phyloP scores from a whole-genome alignment of 2,888 invertebrate species.

The Platynereis dumerilii region DNA sequence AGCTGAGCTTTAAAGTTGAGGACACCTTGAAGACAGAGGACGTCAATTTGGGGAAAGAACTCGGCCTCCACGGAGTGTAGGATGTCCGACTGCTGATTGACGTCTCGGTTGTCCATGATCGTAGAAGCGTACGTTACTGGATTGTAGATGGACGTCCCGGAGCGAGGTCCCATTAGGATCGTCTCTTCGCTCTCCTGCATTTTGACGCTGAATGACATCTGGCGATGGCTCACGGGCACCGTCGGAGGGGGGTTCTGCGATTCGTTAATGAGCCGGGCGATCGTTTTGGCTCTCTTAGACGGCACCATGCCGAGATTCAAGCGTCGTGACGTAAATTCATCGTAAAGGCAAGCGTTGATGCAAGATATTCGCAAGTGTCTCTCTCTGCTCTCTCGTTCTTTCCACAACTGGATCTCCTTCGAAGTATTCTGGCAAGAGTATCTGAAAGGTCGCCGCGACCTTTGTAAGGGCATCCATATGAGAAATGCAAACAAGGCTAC shows the following conservation, averaged over 20 bases:
- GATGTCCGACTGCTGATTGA: too few species aligned
- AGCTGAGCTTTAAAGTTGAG: conserved; percentile 1
- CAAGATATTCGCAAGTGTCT: background rate
- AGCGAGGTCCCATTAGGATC: background rate
- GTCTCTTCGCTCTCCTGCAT: background rate
- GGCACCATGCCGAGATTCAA: background rate
- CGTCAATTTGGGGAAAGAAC: background rate
- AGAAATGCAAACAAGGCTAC: background rate
- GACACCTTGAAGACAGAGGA: background rate
- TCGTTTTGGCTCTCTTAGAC: background rate
- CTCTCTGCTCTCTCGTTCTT: background rate
- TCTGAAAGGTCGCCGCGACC: background rate
- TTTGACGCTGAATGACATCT: background rate
- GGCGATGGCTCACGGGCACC: background rate
- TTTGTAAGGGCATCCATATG: conserved; percentile 4
- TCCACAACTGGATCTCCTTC: conserved; percentile 1
- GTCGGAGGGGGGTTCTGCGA: background rate
- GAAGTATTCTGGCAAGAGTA: conserved; percentile 9
- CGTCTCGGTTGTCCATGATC: background rate
- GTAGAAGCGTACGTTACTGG: background rate
- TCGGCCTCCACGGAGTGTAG: background rate
- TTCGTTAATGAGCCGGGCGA: background rate
- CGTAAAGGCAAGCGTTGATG: background rate
- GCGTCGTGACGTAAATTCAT: conserved; percentile 1
- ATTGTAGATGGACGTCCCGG: background rate